phyloP scores from a whole-genome alignment of 2,888 invertebrate genomes.

The Choreutis nemorana region DNA sequence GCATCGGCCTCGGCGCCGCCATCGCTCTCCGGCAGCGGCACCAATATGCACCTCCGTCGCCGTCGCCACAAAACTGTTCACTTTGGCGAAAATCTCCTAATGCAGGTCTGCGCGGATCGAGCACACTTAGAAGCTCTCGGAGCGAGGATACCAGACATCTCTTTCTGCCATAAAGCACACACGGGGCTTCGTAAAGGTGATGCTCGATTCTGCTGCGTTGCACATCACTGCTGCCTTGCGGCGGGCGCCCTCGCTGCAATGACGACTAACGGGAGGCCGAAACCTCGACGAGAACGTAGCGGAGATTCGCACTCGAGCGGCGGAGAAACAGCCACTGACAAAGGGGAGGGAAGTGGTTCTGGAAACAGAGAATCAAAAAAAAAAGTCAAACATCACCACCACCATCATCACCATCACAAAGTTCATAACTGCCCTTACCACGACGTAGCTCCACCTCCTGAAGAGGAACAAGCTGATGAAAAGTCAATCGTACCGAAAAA shows the following conservation, averaged over 20 bases:
- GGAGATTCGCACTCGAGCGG: conserved; percentile 59
- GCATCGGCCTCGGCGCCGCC: conserved; percentile 65
- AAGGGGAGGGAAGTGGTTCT: conserved; percentile 31
- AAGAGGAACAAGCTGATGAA: conserved; percentile 36
- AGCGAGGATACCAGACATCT: conserved; percentile 54
- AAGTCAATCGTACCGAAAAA: conserved; percentile 43
- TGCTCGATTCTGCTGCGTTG: conserved; percentile 54
- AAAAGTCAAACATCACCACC: conserved; percentile 44
- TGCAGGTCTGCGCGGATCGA: conserved; percentile 78
- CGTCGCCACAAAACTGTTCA: conserved; percentile 81
- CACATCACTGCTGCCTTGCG: conserved; percentile 59
- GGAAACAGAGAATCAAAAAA: conserved; percentile 33
- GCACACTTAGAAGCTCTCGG: conserved; percentile 60
- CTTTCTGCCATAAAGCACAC: conserved; percentile 57
- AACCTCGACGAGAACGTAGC: conserved; percentile 45
- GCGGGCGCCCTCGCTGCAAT: conserved; percentile 46
- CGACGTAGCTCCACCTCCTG: conserved; percentile 38
- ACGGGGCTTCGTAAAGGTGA: conserved; percentile 49
- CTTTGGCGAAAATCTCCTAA: conserved; percentile 77
- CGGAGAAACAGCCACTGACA: conserved; percentile 48
- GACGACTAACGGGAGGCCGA: conserved; percentile 39
- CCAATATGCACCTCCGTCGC: conserved; percentile 69
- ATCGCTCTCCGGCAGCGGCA: conserved; percentile 58
- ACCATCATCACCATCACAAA: conserved; percentile 47
- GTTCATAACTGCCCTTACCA: conserved; percentile 54